Evolutionary conservation across 2,797 vertebrate genomes (phyloP), one percentile per base, ranked within the genome.

Genomic region (Intellagama lesueurii): DNA sequence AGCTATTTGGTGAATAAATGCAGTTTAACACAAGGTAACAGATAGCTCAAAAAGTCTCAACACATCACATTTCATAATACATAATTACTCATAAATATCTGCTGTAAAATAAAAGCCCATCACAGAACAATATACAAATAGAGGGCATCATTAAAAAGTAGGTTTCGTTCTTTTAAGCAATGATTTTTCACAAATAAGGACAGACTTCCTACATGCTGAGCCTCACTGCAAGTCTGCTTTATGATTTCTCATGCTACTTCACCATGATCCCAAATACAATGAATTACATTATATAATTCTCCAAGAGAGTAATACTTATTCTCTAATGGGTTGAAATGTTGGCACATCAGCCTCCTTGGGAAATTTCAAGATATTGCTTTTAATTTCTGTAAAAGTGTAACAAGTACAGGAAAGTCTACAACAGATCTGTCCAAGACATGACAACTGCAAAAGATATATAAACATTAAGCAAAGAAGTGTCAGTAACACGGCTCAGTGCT

Each of bases 361-460:
- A 93, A 93, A 95, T 92, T 92, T 93, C 94, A 93, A 94, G 90
- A 88, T 95, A 93, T 91, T 95, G 95, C 95, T 95, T 90, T 89
- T 90, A 3, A 2, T 81, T 91, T 89, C 91, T 88, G 90, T 90
- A 44, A 78, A 88, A 93, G 92, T 92, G 92, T 22, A 73, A 80
- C 7, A 9, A 79, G 64, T 3, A 82, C 91, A 91, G 72, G 90
- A 94, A 90, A 92, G 68, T 40, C 82, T 68, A 92, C 83, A 91
- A 40, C 70, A 76, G 78, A 89, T 69, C 19, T 91, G 90, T 24
- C 68, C 88, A 79, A 93, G 66, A 90, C 78, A 80, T 40, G 56
- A 93, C 94, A 94, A 92, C 79, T 86, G 91, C 69, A 80, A 92
- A 94, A 91, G 70, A 93, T 73, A 77, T 32, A 89, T 84, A 91